Conservation (phyloP, 2,888 invertebrate species). For the Drosophila suboccidentalis region DNA sequence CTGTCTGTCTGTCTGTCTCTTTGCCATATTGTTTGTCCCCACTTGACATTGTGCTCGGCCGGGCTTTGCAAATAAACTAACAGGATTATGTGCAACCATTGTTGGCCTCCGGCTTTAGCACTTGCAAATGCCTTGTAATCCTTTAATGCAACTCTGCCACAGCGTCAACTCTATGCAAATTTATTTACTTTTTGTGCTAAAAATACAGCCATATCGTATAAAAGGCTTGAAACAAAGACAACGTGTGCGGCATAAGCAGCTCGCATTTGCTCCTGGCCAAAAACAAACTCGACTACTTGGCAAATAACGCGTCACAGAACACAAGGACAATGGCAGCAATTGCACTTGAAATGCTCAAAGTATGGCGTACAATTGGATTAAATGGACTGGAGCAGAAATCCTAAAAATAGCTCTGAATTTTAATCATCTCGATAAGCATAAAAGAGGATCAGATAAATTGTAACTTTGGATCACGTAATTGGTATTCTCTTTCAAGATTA, state of each 20-base stretch:
- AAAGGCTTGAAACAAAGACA: conserved; percentile 56
- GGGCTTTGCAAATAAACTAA: conserved; percentile 67
- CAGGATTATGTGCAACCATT: conserved; percentile 73
- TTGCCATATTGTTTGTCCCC: conserved; percentile 57
- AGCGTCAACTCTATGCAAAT: conserved; percentile 69
- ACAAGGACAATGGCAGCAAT: conserved; percentile 75
- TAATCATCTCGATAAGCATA: conserved; percentile 43
- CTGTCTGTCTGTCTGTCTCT: conserved; percentile 24
- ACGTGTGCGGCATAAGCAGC: conserved; percentile 49
- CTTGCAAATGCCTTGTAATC: conserved; percentile 60
- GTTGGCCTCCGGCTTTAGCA: conserved; percentile 51
- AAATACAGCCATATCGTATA: conserved; percentile 53
- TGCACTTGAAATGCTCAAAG: conserved; percentile 38
- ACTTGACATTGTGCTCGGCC: conserved; percentile 66
- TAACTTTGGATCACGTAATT: conserved; percentile 33
- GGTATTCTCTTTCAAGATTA: conserved; percentile 13
- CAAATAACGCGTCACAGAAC: conserved; percentile 65
- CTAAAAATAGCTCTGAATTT: conserved; percentile 45
- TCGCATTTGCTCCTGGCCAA: conserved; percentile 29
- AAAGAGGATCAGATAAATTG: conserved; percentile 42
- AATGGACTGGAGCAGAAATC: conserved; percentile 1
- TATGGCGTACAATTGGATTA: conserved; percentile 38
- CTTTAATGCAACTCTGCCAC: conserved; percentile 62
- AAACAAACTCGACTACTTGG: conserved; percentile 32
- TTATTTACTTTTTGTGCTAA: conserved; percentile 71